These are phyloP conservation scores for Agonum fuliginosum DNA, from an alignment of 2,888 invertebrate species.

Conservation along the genomic window DNA sequence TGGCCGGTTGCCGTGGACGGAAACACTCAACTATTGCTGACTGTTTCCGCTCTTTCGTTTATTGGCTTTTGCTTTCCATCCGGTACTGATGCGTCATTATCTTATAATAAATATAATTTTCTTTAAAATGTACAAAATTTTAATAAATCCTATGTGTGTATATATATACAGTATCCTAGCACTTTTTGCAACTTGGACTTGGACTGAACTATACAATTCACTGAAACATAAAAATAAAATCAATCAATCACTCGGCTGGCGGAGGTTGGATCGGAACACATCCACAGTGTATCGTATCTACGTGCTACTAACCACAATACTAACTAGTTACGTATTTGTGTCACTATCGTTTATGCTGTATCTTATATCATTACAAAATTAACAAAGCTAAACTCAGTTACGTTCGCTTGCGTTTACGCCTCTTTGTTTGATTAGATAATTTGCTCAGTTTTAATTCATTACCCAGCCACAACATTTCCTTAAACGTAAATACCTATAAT, in stretches of 20 bases:
- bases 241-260: constrained; percentile 48
- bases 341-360: constrained; percentile 28
- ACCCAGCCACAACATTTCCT: constrained; percentile 19
- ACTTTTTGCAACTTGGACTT: constrained; percentile 59
- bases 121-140: constrained; percentile 60
- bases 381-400: constrained; percentile 30
- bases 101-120: constrained; percentile 55
- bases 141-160: constrained; percentile 56
- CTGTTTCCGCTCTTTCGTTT: constrained; percentile 50
- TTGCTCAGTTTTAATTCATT: background rate
- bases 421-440: background rate
- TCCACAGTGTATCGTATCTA: constrained; percentile 44
- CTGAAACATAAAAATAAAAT: constrained; percentile 59
- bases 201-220: constrained; percentile 59
- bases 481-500: constrained; percentile 4
- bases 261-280: constrained; percentile 8
- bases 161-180: constrained; percentile 57
- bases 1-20: constrained; percentile 41
- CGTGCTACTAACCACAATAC: constrained; percentile 52
- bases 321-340: constrained; percentile 24
- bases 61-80: constrained; percentile 23
- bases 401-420: constrained; percentile 3
- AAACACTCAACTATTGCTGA: constrained; percentile 8
- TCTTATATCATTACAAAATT: constrained; percentile 10
- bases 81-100: constrained; percentile 53